Percentiles rank a stretch among this genome's conserved stretches.
phyloP scores from a whole-genome alignment of 1,140 invertebrate species.

The Drosophila trapezifrons region DNA sequence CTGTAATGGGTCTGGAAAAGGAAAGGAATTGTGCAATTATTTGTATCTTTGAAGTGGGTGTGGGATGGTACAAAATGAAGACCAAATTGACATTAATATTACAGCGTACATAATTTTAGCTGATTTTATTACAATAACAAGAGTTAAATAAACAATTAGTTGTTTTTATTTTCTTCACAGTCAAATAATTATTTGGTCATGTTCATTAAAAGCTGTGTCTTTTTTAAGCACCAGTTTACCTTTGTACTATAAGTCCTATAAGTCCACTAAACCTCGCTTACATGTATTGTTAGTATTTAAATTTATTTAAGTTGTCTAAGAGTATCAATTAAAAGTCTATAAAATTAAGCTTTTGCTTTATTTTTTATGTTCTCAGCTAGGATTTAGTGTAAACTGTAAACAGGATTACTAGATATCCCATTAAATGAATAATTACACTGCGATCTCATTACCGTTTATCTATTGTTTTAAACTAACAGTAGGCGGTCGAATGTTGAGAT shows the following conservation, averaged over 20 bases:
- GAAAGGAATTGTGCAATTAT: conserved; percentile 20
- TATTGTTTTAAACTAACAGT: background rate
- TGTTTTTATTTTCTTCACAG: background rate
- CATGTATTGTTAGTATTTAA: no score
- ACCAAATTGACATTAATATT: background rate
- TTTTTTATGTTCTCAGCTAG: conserved; percentile 1
- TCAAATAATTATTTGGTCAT: background rate
- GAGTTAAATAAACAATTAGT: background rate
- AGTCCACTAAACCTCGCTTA: background rate
- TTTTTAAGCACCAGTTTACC: background rate
- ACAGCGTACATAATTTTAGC: background rate
- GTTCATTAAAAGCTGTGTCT: background rate
- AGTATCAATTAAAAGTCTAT: conserved; percentile 27
- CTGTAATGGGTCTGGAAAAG: conserved; percentile 43
- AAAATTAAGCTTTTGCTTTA: background rate
- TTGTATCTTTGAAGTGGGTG: conserved; percentile 22
- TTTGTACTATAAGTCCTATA: conserved; percentile 2
- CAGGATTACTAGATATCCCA: no score
- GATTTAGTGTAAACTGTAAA: background rate
- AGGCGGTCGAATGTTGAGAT: background rate
- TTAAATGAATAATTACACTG: background rate
- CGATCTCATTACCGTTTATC: conserved; percentile 1
- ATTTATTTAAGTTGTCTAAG: no score
- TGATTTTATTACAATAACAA: background rate
- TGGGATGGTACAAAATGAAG: conserved; percentile 6